Evolutionary conservation across 2,113 vertebrate species (phyloP), one percentile per base, ranked within the genome.

Genomic region (Lutjanus erythropterus): DNA sequence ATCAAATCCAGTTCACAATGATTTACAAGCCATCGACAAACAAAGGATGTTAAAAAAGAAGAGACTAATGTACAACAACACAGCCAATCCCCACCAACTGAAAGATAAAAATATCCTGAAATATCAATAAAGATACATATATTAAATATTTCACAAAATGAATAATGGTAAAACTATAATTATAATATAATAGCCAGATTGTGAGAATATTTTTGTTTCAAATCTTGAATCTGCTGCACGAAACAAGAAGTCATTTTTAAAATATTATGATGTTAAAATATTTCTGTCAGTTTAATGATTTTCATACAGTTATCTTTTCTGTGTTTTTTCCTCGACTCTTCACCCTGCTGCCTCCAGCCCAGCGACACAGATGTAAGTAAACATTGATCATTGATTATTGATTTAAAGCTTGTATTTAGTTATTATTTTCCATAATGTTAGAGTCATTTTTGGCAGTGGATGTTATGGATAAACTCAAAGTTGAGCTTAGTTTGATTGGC

Each of bases 351-450:
- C 44, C 19, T 64, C 19, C 82, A 93, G 93, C 86, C 87, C 23
- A 84, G 70, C 6, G 81, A 94, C 83, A 93, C 90, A 52, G 93
- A 94, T 5, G 93, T 94, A 60, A 94, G 93, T 93, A 44, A 53
- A 52, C 33, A 10, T 19, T 53, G 9, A 31, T 41, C 5, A 16
- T 18, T 65, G 18, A 46, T 33, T 31, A n/a, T 44, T 46, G 9
- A 15, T 60, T 58, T 0, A 23, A 62, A 50, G 18, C 33, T 23
- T 25, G 19, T 27, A 12, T 39, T 25, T 16, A 5, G 25, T 25
- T 19, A 5, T 55, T n/a, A 6, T 70, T 19, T 39, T 9, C 14
- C 18, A 15, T 52, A 19, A 3, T 9, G 6, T 62, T 29, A 15
- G 11, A 5, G 42, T 53, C n/a, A 21, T 23, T 37, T 59, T 37